phyloP scores from a whole-genome alignment of 2,797 vertebrate genomes.

The Parauchenoglanis punctatus region DNA sequence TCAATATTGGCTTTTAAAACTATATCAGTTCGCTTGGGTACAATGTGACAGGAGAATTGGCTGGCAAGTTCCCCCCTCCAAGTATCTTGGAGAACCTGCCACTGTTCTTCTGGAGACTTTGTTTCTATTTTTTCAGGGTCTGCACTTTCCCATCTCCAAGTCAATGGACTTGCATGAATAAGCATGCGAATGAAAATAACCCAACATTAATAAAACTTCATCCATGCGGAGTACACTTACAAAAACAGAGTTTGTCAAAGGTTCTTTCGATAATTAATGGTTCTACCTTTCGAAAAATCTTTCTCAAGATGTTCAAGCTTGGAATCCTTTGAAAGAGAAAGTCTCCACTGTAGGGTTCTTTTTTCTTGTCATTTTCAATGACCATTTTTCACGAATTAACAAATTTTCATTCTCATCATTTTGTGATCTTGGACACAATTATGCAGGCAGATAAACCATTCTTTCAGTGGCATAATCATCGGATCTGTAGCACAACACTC shows the following conservation, averaged over 20 bases:
- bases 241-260: background rate
- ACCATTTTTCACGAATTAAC: background rate
- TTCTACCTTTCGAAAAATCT: background rate
- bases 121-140: background rate
- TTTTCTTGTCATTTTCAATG: background rate
- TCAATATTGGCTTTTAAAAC: background rate
- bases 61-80: background rate
- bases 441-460: background rate
- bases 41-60: background rate
- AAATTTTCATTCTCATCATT: background rate
- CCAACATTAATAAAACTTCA: background rate
- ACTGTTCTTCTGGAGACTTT: background rate
- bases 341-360: background rate
- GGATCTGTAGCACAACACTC: background rate
- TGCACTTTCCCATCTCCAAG: background rate
- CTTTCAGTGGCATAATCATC: background rate
- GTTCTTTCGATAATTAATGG: background rate
- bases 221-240: background rate
- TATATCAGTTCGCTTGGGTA: background rate
- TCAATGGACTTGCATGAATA: background rate
- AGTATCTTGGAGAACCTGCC: background rate
- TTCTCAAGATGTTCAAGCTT: background rate
- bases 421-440: background rate
- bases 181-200: background rate
- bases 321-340: background rate